Percentiles rank a stretch among this genome's conserved stretches.
These are phyloP conservation scores for Calameuta pallipes DNA, from an alignment of 2,888 invertebrate species.

Conservation along the genomic window DNA sequence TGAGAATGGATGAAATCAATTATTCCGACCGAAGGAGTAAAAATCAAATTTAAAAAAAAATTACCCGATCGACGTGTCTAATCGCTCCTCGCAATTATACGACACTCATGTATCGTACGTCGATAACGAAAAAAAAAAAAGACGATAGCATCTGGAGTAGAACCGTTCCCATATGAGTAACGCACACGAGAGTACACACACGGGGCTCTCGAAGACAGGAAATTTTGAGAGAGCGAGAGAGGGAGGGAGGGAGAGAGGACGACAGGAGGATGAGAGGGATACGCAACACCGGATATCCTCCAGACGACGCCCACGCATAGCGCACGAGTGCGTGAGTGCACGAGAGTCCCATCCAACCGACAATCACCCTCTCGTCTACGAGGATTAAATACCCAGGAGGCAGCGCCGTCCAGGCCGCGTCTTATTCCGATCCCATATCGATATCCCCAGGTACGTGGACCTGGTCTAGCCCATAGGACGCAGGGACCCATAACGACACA, in stretches of 20 bases:
- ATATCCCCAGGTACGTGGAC: neutral
- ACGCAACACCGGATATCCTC: constrained; percentile 63
- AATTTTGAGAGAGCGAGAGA: constrained; percentile 2
- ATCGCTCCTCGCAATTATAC: neutral
- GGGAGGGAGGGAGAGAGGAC: constrained; percentile 14
- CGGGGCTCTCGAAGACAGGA: neutral
- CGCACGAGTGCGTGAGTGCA: constrained; percentile 32
- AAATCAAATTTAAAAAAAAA: neutral
- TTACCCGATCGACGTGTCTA: neutral
- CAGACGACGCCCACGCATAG: constrained; percentile 53
- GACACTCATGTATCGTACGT: neutral
- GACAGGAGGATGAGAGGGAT: constrained; percentile 31
- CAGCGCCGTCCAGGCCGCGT: neutral
- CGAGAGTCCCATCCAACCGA: constrained; percentile 14
- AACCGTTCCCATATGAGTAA: neutral
- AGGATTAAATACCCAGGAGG: neutral
- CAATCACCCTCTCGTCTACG: constrained; percentile 15
- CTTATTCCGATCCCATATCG: constrained; percentile 1
- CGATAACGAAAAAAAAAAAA: neutral
- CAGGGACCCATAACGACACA: too few species aligned
- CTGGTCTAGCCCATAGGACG: neutral
- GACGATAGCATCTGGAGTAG: constrained; percentile 11
- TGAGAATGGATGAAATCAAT: too few species aligned
- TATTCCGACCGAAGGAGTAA: neutral
- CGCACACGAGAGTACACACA: neutral